Percentiles rank a stretch among this genome's conserved stretches.
Evolutionary conservation across 2,888 invertebrate genomes (phyloP).

Genomic region (Strigamia maritima): DNA sequence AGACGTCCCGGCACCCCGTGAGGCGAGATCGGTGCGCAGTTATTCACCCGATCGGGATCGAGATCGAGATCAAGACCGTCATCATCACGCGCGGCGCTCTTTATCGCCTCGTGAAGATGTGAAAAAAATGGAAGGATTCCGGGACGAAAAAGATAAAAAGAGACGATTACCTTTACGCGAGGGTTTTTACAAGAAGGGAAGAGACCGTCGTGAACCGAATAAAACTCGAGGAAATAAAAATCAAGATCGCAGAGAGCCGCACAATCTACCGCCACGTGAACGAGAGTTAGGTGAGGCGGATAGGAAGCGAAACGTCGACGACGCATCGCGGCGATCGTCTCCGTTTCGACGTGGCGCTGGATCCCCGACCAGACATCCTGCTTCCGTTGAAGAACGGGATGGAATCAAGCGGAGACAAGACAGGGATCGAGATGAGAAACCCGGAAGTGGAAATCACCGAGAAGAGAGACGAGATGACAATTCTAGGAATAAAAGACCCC

Average conservation of each 20-base stretch:
- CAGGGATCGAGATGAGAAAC: not conserved
- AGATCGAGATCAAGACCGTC: not conserved
- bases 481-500: not conserved
- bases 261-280: not conserved
- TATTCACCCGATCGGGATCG: not conserved
- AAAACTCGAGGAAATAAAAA: not conserved
- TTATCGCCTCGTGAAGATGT: conserved; percentile 2
- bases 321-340: not conserved
- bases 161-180: not conserved
- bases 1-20: not conserved
- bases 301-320: not conserved
- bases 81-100: not conserved
- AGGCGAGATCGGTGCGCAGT: not conserved
- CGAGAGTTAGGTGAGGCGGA: not conserved
- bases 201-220: not conserved
- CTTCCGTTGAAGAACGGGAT: not conserved
- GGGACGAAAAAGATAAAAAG: not conserved
- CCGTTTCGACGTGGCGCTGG: not conserved
- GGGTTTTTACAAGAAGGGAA: not conserved
- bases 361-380: not conserved
- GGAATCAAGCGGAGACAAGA: not conserved
- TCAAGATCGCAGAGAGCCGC: not conserved
- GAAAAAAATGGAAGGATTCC: too few relatives aligned
- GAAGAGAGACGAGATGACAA: not conserved
- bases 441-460: not conserved